Evolutionary conservation across 1,140 invertebrate species (phyloP).

Genomic region (Mactra quadrangularis): DNA sequence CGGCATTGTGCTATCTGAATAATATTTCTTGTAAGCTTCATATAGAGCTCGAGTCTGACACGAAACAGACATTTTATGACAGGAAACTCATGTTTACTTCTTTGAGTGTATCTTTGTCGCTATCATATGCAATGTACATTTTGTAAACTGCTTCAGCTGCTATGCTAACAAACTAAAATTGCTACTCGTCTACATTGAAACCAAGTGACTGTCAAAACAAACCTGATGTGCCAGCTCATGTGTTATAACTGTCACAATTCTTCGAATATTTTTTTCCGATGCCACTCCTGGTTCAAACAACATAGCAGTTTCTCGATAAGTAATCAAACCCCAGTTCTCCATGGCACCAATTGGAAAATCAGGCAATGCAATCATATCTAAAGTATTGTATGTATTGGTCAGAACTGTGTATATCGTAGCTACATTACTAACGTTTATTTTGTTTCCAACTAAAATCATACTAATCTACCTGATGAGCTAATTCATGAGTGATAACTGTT

Average conservation of each 20-base stretch:
- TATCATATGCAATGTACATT: no score
- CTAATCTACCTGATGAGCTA: conserved; percentile 88
- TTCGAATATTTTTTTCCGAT: conserved; percentile 85
- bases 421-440: background rate
- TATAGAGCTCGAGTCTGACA: no score
- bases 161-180: no score
- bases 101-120: no score
- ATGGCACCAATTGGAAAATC: conserved; percentile 98
- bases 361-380: conserved; percentile 96
- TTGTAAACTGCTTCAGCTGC: no score
- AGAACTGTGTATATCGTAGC: no score
- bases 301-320: conserved; percentile 92
- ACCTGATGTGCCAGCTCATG: conserved; percentile 92
- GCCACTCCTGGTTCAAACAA: conserved; percentile 90
- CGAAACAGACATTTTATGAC: no score
- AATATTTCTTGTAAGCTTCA: no score
- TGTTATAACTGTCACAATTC: conserved; percentile 89
- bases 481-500: conserved; percentile 90
- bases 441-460: background rate
- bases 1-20: no score
- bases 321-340: conserved; percentile 97
- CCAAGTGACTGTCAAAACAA: no score
- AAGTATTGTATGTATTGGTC: conserved; percentile 91
- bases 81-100: no score
- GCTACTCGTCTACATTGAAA: no score